phyloP scores from a whole-genome alignment of 2,113 vertebrate genomes.

The Lichenostomus cassidix region DNA sequence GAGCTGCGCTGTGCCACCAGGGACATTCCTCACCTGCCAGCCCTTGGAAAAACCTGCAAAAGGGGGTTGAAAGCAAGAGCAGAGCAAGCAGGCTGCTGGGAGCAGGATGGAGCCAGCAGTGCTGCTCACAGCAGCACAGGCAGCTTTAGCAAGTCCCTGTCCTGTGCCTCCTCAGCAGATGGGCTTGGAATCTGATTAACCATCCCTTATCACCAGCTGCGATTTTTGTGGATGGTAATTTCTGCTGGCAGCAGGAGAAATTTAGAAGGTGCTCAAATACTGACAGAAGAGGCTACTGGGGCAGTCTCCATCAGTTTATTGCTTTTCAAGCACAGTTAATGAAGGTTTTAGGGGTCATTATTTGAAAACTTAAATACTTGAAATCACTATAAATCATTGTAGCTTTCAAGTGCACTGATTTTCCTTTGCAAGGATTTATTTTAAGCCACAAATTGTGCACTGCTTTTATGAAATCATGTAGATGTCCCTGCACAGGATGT shows the following conservation, averaged over 20 bases:
- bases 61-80: not conserved
- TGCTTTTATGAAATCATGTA: constrained; percentile 14
- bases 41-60: not conserved
- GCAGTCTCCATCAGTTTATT: not conserved
- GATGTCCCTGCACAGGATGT: not conserved
- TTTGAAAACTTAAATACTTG: constrained; percentile 40
- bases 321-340: not conserved
- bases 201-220: not conserved
- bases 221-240: not conserved
- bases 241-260: constrained; percentile 5
- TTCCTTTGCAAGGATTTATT: constrained; percentile 38
- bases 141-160: not conserved
- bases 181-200: not conserved
- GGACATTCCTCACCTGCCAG: accelerated
- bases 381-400: constrained; percentile 33
- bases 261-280: constrained; percentile 9
- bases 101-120: not conserved
- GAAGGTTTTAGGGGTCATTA: constrained; percentile 22
- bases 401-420: constrained; percentile 19
- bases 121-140: not conserved
- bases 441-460: constrained; percentile 8
- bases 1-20: not conserved
- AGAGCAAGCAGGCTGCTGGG: not conserved
- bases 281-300: not conserved
- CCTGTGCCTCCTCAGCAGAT: not conserved